Percentiles rank a stretch among this genome's conserved stretches.
Evolutionary conservation across 2,888 invertebrate genomes (phyloP).

Genomic region (Deroplatys truncata): DNA sequence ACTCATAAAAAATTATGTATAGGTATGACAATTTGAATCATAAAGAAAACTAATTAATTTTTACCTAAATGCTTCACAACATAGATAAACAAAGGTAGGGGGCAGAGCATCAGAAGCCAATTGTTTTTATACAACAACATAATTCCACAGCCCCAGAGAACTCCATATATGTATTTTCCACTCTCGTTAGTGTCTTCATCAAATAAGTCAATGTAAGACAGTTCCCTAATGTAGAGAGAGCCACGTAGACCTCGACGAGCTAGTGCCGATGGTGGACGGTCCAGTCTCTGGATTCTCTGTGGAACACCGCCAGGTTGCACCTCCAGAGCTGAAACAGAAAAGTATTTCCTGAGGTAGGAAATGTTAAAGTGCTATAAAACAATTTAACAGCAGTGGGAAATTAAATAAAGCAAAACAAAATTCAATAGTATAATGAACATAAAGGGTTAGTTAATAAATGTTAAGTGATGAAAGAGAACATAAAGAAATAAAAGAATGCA

Average conservation of each 20-base stretch:
- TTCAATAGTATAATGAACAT: no score
- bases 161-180: slow-evolving; percentile 67
- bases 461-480: no score
- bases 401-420: no score
- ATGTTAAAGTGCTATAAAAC: no score
- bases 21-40: no score
- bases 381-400: no score
- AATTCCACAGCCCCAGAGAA: slow-evolving; percentile 76
- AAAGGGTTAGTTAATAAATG: no score
- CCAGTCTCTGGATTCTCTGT: neutral
- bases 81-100: slow-evolving; percentile 72
- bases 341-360: no score
- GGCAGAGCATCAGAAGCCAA: slow-evolving; percentile 73
- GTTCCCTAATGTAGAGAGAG: neutral
- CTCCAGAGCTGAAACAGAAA: neutral
- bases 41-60: slow-evolving; percentile 46
- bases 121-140: slow-evolving; percentile 84
- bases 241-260: neutral
- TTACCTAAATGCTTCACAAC: slow-evolving; percentile 52
- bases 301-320: neutral
- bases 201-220: neutral
- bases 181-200: slow-evolving; percentile 48
- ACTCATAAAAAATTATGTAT: no score
- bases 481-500: no score
- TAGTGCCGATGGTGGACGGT: neutral